Conservation (phyloP, 92 coral and sea anemone species). For the Parazoanthus darwini region DNA sequence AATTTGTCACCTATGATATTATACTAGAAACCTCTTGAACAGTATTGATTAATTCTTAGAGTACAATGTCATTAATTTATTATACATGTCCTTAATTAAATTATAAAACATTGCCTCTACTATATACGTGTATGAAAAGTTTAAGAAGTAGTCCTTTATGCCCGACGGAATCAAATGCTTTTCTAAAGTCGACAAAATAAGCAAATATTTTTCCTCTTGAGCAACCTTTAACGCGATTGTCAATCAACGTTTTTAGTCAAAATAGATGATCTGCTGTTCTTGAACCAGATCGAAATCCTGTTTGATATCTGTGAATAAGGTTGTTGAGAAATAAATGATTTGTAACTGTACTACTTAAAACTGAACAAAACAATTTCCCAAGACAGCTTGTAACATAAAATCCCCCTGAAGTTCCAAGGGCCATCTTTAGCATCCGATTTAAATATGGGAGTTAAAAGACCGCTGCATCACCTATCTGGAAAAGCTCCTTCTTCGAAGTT, state of each 20-base stretch:
- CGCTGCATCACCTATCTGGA: conserved; percentile 16
- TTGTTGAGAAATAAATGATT: background rate
- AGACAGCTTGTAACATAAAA: conserved; percentile 27
- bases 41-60: no score
- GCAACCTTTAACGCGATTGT: background rate
- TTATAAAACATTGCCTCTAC: background rate
- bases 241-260: conserved; percentile 1
- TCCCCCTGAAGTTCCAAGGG: conserved; percentile 32
- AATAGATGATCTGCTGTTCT: conserved; percentile 20
- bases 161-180: conserved; percentile 9
- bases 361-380: conserved; percentile 20
- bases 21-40: no score
- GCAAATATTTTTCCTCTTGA: conserved; percentile 18
- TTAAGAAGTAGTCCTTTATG: conserved; percentile 14
- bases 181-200: background rate
- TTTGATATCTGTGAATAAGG: conserved; percentile 7
- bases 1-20: no score
- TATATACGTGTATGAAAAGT: background rate
- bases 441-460: conserved; percentile 17
- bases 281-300: conserved; percentile 7
- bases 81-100: conserved; percentile 2
- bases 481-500: conserved; percentile 38
- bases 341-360: conserved; percentile 14
- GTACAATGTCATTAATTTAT: background rate
- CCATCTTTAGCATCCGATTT: conserved; percentile 6